Base-by-base conservation (phyloP, 2,113 vertebrate genomes). In the crab-eating macaque (Macaca fascicularis) region DNA sequence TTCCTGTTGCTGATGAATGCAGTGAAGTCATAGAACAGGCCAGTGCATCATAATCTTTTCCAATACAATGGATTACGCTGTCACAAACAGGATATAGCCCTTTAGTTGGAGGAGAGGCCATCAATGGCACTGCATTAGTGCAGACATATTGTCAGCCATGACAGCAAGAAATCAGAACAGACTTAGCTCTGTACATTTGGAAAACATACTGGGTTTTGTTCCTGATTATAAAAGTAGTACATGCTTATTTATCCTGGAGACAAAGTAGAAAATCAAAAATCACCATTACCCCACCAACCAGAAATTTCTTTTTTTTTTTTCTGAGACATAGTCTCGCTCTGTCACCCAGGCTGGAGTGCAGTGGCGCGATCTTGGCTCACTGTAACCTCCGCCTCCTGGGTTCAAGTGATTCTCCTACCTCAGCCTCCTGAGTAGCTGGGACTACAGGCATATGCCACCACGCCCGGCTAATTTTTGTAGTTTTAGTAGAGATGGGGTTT, bases 1-100 rank as follows among this genome's bases (percentile, higher is more conserved):
- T 98, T 98, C 98, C 97, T 98, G 98, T 84, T 94, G 82, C 95
- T 80, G 25, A 22, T 96, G 97, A 96, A 97, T 91, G 32, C 91
- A 76, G 74, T 98, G 97, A 98, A 97, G 96, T 98, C 97, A 98
- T 23, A 97, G 95, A 55, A 45, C 82, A 52, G 50, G 75, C 40
- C 25, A 86, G 92, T 64, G 92, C 94, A 97, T 97, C 96, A 91
- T 43, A 59, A 97, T 82, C 95, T 91, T 97, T 98, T 96, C 97
- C 97, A 97, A 94, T 30, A 90, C 95, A 90, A 93, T 95, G 88
- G 97, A 96, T 97, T 97, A 87, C 14, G 43, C 89, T 97, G 95
- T 94, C 97, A 95, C 95, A 98, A 97, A 98, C 97, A 98, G 97
- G 98, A 98, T 95, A 69, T 14, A 8, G 89, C 81, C 61, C 95